These are phyloP conservation scores for Ochlodes sylvanus DNA, from an alignment of 2,888 invertebrate genomes.

Conservation along the genomic window DNA sequence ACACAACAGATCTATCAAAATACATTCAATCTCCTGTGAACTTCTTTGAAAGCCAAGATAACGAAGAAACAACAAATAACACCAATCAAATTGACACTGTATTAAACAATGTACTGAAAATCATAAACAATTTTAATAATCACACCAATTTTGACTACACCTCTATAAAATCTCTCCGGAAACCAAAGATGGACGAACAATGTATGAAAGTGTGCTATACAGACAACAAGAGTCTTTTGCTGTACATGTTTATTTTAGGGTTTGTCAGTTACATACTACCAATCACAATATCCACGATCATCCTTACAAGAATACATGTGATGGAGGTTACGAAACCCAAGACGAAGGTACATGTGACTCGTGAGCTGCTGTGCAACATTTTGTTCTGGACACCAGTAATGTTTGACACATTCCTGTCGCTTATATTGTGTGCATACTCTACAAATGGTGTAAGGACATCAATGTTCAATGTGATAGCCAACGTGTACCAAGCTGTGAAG, in stretches of 20 bases:
- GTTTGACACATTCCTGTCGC: constrained; percentile 74
- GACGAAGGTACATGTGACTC: constrained; percentile 65
- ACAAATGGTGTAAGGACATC: constrained; percentile 67
- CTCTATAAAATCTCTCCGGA: constrained; percentile 55
- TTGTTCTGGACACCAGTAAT: constrained; percentile 79
- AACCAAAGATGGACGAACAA: constrained; percentile 54
- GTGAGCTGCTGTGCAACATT: constrained; percentile 73
- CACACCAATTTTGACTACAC: constrained; percentile 51
- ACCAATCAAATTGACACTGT: constrained; percentile 57
- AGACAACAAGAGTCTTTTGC: constrained; percentile 66
- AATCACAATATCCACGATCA: constrained; percentile 70
- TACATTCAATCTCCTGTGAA: constrained; percentile 53
- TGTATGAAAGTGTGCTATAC: constrained; percentile 73
- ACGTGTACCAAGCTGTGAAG: constrained; percentile 75
- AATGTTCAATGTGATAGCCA: constrained; percentile 72
- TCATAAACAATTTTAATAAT: constrained; percentile 63
- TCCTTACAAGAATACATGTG: constrained; percentile 72
- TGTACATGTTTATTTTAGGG: constrained; percentile 69
- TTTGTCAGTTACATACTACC: constrained; percentile 75
- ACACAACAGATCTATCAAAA: constrained; percentile 56
- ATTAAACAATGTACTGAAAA: constrained; percentile 64
- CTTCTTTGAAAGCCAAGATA: constrained; percentile 61
- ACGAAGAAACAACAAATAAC: constrained; percentile 50
- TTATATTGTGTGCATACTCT: constrained; percentile 70
- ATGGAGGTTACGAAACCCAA: constrained; percentile 64